Evolutionary conservation across 2,888 invertebrate species (phyloP).

Genomic region (Dynastes maya): DNA sequence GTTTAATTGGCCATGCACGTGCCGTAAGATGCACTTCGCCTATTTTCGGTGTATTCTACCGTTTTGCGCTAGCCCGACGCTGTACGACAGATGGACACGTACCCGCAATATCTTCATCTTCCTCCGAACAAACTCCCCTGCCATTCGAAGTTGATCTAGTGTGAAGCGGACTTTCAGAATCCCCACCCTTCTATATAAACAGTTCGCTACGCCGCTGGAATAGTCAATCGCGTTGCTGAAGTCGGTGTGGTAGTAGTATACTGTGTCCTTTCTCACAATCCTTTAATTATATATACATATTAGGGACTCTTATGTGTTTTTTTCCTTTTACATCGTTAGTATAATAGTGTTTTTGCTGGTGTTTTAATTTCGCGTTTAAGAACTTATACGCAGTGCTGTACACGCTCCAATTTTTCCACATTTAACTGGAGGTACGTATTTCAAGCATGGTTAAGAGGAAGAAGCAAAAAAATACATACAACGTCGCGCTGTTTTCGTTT

Average conservation of each 20-base stretch:
- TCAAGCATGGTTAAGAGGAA: not conserved
- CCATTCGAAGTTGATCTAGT: constrained; percentile 41
- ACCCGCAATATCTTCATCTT: constrained; percentile 18
- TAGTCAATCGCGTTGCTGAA: constrained; percentile 29
- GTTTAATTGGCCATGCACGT: too few relatives aligned
- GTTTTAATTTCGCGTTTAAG: constrained; percentile 17
- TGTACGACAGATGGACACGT: constrained; percentile 1
- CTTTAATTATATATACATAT: not conserved
- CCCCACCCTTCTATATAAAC: constrained; percentile 57
- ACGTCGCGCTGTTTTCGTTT: constrained; percentile 7
- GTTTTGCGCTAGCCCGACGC: not conserved
- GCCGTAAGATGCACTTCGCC: not conserved
- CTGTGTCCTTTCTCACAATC: constrained; percentile 21
- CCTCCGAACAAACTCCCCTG: constrained; percentile 27
- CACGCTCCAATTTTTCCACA: not conserved
- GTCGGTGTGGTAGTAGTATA: constrained; percentile 28
- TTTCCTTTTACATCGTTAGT: constrained; percentile 10
- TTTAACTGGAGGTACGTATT: constrained; percentile 32
- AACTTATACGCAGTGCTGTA: not conserved
- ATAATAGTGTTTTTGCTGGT: constrained; percentile 20
- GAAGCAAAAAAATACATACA: constrained; percentile 6
- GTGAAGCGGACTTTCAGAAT: constrained; percentile 55
- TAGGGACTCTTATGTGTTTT: constrained; percentile 23
- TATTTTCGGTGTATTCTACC: not conserved
- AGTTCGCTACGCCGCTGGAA: not conserved